These are phyloP conservation scores for Carcinoscorpius rotundicauda DNA, from an alignment of 1,140 invertebrate genomes.

Conservation along the genomic window DNA sequence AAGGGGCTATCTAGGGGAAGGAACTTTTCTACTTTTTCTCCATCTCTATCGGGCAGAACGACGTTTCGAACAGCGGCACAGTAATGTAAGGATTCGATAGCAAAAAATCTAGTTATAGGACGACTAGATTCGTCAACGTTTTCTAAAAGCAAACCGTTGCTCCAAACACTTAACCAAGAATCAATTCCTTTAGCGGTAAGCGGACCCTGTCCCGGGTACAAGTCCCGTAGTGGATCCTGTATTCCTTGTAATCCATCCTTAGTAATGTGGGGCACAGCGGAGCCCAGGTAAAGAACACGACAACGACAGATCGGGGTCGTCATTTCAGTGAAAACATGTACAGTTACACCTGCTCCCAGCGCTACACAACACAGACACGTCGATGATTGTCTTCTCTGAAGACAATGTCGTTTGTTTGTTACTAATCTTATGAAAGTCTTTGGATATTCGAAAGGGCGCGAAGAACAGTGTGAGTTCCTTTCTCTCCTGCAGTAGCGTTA, in stretches of 20 bases:
- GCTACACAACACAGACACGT: too few species aligned
- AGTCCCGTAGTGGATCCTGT: constrained; percentile 86
- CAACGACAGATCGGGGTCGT: constrained; percentile 87
- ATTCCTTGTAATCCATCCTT: constrained; percentile 96
- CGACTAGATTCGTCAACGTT: constrained; percentile 93
- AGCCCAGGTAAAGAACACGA: constrained; percentile 94
- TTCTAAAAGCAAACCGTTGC: constrained; percentile 90
- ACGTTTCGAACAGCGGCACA: constrained; percentile 89
- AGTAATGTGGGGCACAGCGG: constrained; percentile 91
- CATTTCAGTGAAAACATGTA: too few species aligned
- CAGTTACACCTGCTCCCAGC: too few species aligned
- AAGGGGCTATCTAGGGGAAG: constrained; percentile 93
- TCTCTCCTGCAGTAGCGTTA: too few species aligned
- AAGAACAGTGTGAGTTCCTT: too few species aligned
- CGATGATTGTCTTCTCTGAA: too few species aligned
- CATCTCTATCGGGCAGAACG: constrained; percentile 40
- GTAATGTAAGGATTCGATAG: constrained; percentile 91
- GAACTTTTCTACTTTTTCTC: constrained; percentile 57
- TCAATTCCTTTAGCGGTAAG: constrained; percentile 74
- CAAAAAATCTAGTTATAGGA: constrained; percentile 91
- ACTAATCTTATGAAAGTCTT: too few species aligned
- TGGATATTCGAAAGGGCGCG: too few species aligned
- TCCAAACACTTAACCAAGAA: constrained; percentile 94
- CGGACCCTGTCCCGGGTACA: constrained; percentile 87
- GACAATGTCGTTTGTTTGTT: too few species aligned